Percentiles rank a stretch among this genome's conserved stretches.
These are phyloP conservation scores for Drosophila murphyi DNA, from an alignment of 1,140 invertebrate species.

Conservation along the genomic window DNA sequence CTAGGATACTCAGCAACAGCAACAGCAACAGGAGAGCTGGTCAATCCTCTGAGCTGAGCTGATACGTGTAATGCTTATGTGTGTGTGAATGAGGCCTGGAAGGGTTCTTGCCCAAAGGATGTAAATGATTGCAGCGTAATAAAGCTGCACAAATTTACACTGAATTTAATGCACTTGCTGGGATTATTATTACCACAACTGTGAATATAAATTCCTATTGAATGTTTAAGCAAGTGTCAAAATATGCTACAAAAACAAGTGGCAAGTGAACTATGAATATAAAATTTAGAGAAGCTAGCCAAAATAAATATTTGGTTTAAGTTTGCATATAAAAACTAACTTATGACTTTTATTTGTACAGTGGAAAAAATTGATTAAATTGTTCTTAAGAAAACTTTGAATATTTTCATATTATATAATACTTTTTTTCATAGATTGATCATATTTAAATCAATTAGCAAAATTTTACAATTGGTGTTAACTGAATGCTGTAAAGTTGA, in stretches of 20 bases:
- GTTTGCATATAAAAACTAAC: too few species aligned
- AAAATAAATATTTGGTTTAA: too few species aligned
- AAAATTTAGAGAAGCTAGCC: too few species aligned
- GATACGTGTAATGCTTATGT: slow-evolving; percentile 14
- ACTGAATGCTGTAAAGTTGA: too few species aligned
- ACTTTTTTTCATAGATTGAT: too few species aligned
- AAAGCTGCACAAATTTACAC: slow-evolving; percentile 75
- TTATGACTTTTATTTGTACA: too few species aligned
- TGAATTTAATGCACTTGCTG: slow-evolving; percentile 36
- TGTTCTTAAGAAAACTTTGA: too few species aligned
- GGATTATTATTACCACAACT: slow-evolving; percentile 10
- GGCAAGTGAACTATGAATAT: neutral
- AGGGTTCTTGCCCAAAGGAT: slow-evolving; percentile 49
- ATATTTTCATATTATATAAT: too few species aligned
- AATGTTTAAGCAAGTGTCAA: neutral
- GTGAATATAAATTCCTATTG: slow-evolving; percentile 3
- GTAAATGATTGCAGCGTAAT: slow-evolving; percentile 58
- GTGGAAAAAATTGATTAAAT: too few species aligned
- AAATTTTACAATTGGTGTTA: too few species aligned
- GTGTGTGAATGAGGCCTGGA: slow-evolving; percentile 17
- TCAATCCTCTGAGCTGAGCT: slow-evolving; percentile 9
- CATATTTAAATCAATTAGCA: too few species aligned
- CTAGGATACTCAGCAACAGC: slow-evolving; percentile 5
- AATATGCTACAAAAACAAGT: neutral
- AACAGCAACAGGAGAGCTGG: slow-evolving; percentile 28